Percentiles rank a stretch among this genome's conserved stretches.
Conservation (phyloP, 2,797 vertebrate species). For the Aldrovandia affinis region DNA sequence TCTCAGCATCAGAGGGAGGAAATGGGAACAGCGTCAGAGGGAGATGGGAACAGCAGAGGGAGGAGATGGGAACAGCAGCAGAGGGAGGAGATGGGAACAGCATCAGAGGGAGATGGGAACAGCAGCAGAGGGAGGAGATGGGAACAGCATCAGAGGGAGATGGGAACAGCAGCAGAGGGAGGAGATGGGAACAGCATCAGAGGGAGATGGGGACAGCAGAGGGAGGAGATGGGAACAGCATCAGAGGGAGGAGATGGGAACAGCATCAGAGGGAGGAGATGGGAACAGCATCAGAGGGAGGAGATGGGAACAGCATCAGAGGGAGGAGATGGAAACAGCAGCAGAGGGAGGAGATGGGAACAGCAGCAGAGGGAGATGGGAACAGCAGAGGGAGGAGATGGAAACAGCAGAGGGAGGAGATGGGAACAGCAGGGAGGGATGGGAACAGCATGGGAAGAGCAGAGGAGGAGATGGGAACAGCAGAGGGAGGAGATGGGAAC, state of each 20-base stretch:
- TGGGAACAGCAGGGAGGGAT: background rate
- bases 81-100: background rate
- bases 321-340: too few species aligned
- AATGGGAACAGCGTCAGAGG: background rate
- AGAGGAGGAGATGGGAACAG: background rate
- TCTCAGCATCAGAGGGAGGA: background rate
- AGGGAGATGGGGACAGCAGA: background rate
- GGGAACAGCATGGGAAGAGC: too few species aligned
- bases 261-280: too few species aligned
- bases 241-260: background rate
- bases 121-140: background rate
- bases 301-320: too few species aligned
- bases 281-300: too few species aligned
- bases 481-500: background rate
- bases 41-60: background rate
- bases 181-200: too few species aligned
- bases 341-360: background rate
- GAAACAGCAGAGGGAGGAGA: background rate
- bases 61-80: background rate
- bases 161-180: background rate
- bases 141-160: background rate
- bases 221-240: background rate
- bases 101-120: background rate
- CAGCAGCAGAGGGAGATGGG: background rate
- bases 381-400: background rate